Evolutionary conservation across 2,888 invertebrate species (phyloP), one percentile per base, ranked within the genome.

Genomic region (Hemistola chrysoprasaria): DNA sequence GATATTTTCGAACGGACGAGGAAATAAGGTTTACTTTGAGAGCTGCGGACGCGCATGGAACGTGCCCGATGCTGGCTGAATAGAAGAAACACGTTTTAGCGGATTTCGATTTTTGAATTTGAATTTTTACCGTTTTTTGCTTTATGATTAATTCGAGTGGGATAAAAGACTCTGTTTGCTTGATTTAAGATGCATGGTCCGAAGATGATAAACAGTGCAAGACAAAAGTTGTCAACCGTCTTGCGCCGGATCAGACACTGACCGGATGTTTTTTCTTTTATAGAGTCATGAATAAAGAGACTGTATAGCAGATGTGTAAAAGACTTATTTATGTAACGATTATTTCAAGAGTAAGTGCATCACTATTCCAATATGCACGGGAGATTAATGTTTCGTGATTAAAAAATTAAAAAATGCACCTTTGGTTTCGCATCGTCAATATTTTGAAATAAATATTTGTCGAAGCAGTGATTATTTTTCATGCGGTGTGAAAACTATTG

Each of bases 21-120:
- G 63, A 40, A 73, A 81, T 84, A 83, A 81, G 82, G 84, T 78
- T 70, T 77, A 80, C 65, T 73, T 81, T 49, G 61, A 52, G 43
- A 41, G 53, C 65, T 71, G 63, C 50, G 55, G 53, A 62, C 52
- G 46, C 53, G 68, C 62, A 65, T 57, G 61, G 67, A 62, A 56
- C 62, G 66, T 66, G 66, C 65, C 65, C 65, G 73, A 68, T 63
- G 56, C 60, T 65, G 63, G 50, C 59, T 78, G 73, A 75, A 80
- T 73, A 64, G 56, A 71, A 62, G 64, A 67, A 85, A 84, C 85
- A 73, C 59, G 85, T 84, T 85, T 68, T 68, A 58, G 72, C 67
- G 60, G 70, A 73, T 65, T 76, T 67, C 56, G 59, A 65, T 63
- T 67, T 68, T 65, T 56, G 38, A 66, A 71, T 67, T 65, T 62